Evolutionary conservation across 2,797 vertebrate species (phyloP).

Genomic region (Amazonetta brasiliensis): DNA sequence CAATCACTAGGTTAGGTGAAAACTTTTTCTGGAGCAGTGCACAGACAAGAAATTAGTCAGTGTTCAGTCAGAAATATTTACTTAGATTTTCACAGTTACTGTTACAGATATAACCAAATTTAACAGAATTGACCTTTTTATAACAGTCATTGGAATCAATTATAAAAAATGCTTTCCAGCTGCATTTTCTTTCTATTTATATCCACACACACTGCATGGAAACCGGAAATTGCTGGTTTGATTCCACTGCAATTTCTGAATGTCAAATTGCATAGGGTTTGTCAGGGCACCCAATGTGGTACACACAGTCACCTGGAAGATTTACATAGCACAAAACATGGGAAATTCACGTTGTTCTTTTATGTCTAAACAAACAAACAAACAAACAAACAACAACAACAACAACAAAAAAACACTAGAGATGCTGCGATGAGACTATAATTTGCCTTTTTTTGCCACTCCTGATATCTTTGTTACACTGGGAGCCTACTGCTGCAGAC

Average conservation of each 20-base stretch:
- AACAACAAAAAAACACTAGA: neutral
- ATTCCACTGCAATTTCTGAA: neutral
- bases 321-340: neutral
- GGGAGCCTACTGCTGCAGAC: neutral
- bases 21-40: neutral
- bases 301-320: neutral
- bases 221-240: neutral
- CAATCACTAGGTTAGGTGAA: neutral
- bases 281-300: neutral
- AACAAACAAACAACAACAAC: too few relatives aligned
- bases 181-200: neutral
- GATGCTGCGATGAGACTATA: neutral
- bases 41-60: neutral
- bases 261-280: neutral
- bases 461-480: neutral
- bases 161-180: neutral
- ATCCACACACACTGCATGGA: fast-evolving
- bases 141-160: neutral
- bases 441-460: neutral
- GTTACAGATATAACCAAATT: neutral
- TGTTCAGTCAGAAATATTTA: neutral
- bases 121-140: neutral
- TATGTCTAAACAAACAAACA: neutral
- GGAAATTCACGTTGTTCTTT: neutral
- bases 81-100: neutral